Conservation (phyloP, 2,888 invertebrate genomes). For the Acronicta leporina region DNA sequence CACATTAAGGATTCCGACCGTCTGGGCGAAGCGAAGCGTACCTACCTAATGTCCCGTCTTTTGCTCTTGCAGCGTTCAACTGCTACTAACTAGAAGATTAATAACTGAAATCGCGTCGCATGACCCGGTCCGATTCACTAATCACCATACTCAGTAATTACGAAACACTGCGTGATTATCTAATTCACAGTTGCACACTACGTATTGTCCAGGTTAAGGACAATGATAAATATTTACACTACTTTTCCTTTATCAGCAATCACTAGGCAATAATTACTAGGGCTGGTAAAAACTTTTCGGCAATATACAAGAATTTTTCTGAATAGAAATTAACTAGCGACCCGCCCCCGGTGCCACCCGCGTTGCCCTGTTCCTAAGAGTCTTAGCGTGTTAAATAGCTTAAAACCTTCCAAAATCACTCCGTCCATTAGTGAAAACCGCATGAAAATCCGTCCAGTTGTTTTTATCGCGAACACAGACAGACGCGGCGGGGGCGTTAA, state of each 20-base stretch:
- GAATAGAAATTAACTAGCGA: too few relatives aligned
- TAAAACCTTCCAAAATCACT: too few relatives aligned
- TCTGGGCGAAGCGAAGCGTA: slow-evolving; percentile 34
- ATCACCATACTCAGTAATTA: slow-evolving; percentile 30
- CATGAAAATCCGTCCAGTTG: too few relatives aligned
- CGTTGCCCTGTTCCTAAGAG: too few relatives aligned
- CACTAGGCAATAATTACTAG: too few relatives aligned
- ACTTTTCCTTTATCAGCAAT: slow-evolving; percentile 22
- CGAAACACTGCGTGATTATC: slow-evolving; percentile 39
- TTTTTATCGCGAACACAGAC: too few relatives aligned
- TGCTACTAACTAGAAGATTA: slow-evolving; percentile 46
- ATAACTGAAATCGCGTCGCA: slow-evolving; percentile 44
- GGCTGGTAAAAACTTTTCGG: too few relatives aligned
- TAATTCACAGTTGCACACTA: slow-evolving; percentile 18
- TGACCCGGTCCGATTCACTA: slow-evolving; percentile 51
- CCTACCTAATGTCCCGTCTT: slow-evolving; percentile 27
- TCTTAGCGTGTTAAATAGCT: too few relatives aligned
- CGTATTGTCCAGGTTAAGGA: slow-evolving; percentile 24
- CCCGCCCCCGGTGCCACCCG: too few relatives aligned
- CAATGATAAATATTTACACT: slow-evolving; percentile 20
- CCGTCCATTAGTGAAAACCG: too few relatives aligned
- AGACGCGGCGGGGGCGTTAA: too few relatives aligned
- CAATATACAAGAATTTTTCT: too few relatives aligned
- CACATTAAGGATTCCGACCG: slow-evolving; percentile 36
- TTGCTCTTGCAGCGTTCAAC: slow-evolving; percentile 32